Conservation (phyloP, 1,140 invertebrate species). For the Magallana angulata region DNA sequence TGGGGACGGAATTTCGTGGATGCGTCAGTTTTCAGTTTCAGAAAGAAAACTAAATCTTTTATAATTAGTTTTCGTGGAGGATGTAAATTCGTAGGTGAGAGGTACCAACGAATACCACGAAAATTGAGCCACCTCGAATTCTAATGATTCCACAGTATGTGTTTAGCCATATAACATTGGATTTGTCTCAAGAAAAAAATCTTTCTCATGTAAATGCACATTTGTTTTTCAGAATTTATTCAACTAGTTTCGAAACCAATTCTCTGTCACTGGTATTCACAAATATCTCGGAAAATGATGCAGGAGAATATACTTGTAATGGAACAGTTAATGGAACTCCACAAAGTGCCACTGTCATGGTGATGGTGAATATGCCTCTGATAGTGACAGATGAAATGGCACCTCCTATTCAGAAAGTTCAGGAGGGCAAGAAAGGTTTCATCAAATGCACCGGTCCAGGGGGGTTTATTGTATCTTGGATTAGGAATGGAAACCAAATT, state of each 20-base stretch:
- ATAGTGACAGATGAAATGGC: conserved; percentile 19
- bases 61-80: no score
- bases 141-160: no score
- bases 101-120: no score
- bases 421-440: background rate
- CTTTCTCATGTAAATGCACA: no score
- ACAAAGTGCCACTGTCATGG: background rate
- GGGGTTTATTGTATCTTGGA: background rate
- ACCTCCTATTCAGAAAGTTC: background rate
- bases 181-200: no score
- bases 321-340: conserved; percentile 39
- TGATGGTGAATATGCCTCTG: conserved; percentile 10
- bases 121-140: no score
- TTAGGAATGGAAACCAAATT: background rate
- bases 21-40: no score
- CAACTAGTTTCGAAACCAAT: background rate
- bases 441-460: background rate
- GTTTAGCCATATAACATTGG: no score
- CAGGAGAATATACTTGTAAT: conserved; percentile 23
- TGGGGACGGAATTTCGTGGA: no score
- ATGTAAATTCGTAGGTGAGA: no score
- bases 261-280: background rate
- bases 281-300: conserved; percentile 9
- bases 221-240: background rate
- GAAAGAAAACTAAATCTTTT: no score